Evolutionary conservation across 2,888 invertebrate genomes (phyloP), one percentile per base, ranked within the genome.

Genomic region (Hydrotaea diabolus): DNA sequence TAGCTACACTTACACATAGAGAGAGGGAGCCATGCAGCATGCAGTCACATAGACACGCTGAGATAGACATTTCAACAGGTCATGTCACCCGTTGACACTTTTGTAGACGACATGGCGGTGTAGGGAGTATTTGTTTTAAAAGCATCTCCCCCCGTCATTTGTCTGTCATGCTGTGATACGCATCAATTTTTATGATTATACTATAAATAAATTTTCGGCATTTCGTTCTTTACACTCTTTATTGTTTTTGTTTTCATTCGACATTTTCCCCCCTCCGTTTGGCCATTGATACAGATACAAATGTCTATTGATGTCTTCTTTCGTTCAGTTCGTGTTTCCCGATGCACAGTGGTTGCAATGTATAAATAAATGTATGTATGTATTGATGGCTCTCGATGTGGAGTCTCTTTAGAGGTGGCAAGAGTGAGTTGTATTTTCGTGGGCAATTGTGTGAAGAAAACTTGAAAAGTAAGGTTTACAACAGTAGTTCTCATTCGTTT

Each of bases 121-220:
- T n/a, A 15, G 1, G 21, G 55, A 17, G n/a, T n/a, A 55, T 21
- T 21, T 0, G 15, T 26, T 23, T 59, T 13, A 59, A 57, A 26
- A 26, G 21, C 57, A 36, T 49, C 49, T 23, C 53, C 53, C 62
- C 19, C 26, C 17, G 57, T 59, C 17, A 46, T 31, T 13, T 66
- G 26, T 55, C 13, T 39, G 66, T 64, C 36, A 31, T 39, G 80
- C 57, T 80, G 59, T 73, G 77, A 77, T 71, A 23, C 73, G 46
- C 77, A 77, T 77, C 77, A 80, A 77, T 69, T 73, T 73, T 77
- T 77, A 77, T 74, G 77, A 74, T 62, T 49, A 80, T 36, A 43
- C 83, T 80, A 83, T 83, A 80, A 80, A 83, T 80, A 83, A 66
- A 59, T 59, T 21, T 59, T 59, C 59, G 55, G 23, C 15, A 59